A percentile compares a stretch with the other conserved stretches of the same genome.
These are phyloP conservation scores for Trichoplax adhaerens DNA, from an alignment of 37 sponge, comb jelly and placozoan genomes.

Conservation along the genomic window DNA sequence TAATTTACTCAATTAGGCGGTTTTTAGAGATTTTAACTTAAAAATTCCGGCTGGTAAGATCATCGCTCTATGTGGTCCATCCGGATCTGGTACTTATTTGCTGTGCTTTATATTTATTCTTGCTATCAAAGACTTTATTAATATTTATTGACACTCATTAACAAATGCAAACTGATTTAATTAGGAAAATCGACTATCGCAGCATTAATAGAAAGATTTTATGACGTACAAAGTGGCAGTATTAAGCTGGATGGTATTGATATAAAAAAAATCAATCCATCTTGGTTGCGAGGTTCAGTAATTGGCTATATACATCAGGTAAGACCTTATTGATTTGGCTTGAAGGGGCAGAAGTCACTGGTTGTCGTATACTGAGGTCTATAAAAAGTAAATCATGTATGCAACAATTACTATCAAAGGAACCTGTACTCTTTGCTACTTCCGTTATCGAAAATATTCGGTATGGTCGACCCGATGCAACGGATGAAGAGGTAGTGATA, in stretches of 20 bases:
- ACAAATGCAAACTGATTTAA: neutral
- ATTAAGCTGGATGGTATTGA: slow-evolving; percentile 27
- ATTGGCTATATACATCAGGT: slow-evolving; percentile 81
- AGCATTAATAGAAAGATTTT: slow-evolving; percentile 72
- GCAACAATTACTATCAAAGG: slow-evolving; percentile 13
- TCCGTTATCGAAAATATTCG: slow-evolving; percentile 70
- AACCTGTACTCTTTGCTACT: slow-evolving; percentile 82
- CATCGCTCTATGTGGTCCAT: slow-evolving; percentile 91
- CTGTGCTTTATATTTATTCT: neutral
- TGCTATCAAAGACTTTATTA: neutral
- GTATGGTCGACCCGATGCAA: slow-evolving; percentile 59
- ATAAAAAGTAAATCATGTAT: neutral
- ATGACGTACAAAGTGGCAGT: slow-evolving; percentile 42
- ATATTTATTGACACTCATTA: neutral
- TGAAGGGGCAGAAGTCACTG: too few relatives aligned
- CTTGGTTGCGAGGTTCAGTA: slow-evolving; percentile 62
- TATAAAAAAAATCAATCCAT: slow-evolving; percentile 41
- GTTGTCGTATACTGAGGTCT: too few relatives aligned
- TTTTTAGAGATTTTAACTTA: slow-evolving; percentile 49
- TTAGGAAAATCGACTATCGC: slow-evolving; percentile 90
- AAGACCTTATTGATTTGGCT: neutral
- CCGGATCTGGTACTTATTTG: slow-evolving; percentile 60
- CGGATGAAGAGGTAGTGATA: slow-evolving; percentile 42
- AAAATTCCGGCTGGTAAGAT: slow-evolving; percentile 56
- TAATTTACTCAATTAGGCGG: slow-evolving; percentile 11